Base-by-base conservation (phyloP, 2,113 vertebrate genomes). In the Thomomys bottae region DNA sequence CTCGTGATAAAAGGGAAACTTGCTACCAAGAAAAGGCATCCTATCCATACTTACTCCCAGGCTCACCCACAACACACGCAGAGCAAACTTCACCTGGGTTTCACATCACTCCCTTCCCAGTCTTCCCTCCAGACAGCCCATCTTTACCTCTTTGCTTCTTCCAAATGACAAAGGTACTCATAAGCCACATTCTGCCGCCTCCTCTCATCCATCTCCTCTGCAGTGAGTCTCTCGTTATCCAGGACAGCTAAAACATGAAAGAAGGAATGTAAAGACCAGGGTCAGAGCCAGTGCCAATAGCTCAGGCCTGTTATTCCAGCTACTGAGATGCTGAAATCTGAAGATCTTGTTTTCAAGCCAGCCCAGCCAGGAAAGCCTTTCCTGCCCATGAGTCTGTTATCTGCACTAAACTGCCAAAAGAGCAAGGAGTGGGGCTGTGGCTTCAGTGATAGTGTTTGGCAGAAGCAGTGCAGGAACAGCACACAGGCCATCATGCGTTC, bases 191-290 rank as follows among this genome's bases (percentile, higher is more conserved):
- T 99, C 97, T 99, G 99, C 86, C 98, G 99, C 23, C 99, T 97
- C 90, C 98, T 97, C 95, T 99, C 99, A 82, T 99, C 99, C 99
- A 99, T 99, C 98, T 99, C 99, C 97, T 99, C 99, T 0, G 99
- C 99, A 0, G 99, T 99, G 94, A 99, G 98, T 36, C 99, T 98
- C 97, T 99, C 99, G 34, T 98, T 99, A 96, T 99, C 99, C 98
- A 99, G 97, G 79, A 99, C 99, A 34, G 99, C 99, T 99, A 97
- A 32, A 94, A 96, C 93, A 2, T 92, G 79, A 82, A 54, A 96
- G 92, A 72, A 96, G 94, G 38, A 95, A 45, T 32, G 12, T 91
- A 68, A 96, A 83, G 14, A 12, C 21, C 42, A 79, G 28, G 67
- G 49, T 54, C 18, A 15, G 14, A 54, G 49, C 49, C 49, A 54